A percentile compares a stretch with the other conserved stretches of the same genome.
These are phyloP conservation scores for Trissoscelio sp. DNA, from an alignment of 2,888 invertebrate genomes.

Conservation along the genomic window DNA sequence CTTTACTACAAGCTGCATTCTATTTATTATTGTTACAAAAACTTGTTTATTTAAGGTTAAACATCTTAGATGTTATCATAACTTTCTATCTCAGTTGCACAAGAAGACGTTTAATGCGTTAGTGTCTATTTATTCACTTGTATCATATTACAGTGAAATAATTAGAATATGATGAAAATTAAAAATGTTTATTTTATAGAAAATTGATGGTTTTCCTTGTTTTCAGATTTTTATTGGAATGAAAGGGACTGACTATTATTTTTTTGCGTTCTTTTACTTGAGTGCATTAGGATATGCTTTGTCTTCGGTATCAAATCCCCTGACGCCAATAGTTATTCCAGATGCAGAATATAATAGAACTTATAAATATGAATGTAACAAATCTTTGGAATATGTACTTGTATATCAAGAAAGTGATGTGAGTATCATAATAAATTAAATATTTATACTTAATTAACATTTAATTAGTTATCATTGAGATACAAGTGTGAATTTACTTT, in stretches of 20 bases:
- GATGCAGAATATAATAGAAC: slow-evolving; percentile 73
- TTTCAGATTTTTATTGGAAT: slow-evolving; percentile 44
- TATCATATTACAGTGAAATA: not conserved
- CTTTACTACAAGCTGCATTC: not conserved
- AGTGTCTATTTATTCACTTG: not conserved
- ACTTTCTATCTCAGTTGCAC: not conserved
- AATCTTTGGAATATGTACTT: slow-evolving; percentile 79
- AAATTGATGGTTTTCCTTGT: slow-evolving; percentile 6
- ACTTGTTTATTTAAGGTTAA: slow-evolving; percentile 25
- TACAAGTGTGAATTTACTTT: too few species aligned
- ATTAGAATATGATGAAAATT: not conserved
- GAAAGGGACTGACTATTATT: slow-evolving; percentile 35
- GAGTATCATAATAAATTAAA: too few species aligned
- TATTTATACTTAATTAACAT: too few species aligned
- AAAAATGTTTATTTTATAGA: not conserved
- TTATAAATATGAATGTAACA: slow-evolving; percentile 74
- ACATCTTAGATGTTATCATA: not conserved
- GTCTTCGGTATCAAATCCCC: slow-evolving; percentile 27
- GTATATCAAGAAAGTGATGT: slow-evolving; percentile 77
- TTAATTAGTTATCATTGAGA: too few species aligned
- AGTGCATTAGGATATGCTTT: slow-evolving; percentile 25
- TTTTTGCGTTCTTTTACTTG: slow-evolving; percentile 20
- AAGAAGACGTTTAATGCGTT: not conserved
- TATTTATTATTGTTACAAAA: not conserved
- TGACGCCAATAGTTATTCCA: slow-evolving; percentile 76